Percentiles rank a stretch among this genome's conserved stretches.
Conservation (phyloP, 2,113 vertebrate species). For the Neoarius graeffei region DNA sequence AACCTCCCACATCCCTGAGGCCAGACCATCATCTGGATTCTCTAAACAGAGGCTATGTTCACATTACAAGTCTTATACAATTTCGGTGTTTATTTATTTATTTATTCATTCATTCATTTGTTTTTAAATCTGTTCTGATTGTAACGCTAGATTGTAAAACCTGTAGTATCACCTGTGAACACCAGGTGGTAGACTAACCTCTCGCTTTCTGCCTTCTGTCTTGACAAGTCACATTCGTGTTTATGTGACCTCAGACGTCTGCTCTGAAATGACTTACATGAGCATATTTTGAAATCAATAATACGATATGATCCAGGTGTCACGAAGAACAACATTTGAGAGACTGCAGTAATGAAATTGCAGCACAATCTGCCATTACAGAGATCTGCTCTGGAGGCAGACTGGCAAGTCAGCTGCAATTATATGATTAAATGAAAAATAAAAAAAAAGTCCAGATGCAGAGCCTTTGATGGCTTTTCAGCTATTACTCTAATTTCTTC, state of each 20-base stretch:
- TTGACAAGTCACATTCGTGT: not conserved
- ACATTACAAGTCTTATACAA: not conserved
- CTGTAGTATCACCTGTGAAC: conserved; percentile 2
- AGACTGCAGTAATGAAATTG: not conserved
- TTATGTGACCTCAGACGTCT: not conserved
- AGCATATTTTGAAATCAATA: not conserved
- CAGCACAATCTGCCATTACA: no score
- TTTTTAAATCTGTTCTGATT: not conserved
- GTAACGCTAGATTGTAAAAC: not conserved
- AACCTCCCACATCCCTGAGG: conserved; percentile 49
- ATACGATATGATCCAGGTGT: not conserved
- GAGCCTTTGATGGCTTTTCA: not conserved
- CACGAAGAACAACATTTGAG: not conserved
- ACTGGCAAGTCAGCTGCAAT: not conserved
- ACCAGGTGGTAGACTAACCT: not conserved
- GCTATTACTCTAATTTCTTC: not conserved
- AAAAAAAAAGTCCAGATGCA: not conserved
- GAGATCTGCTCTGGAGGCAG: not conserved
- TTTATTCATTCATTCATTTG: no score
- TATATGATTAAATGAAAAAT: not conserved
- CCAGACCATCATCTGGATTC: conserved; percentile 53
- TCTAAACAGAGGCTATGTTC: conserved; percentile 30
- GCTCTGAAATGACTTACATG: not conserved
- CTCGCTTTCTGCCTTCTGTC: not conserved
- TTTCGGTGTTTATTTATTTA: not conserved